Conservation (phyloP, 53 echinoderm and acorn worm genomes). For the Paracentrotus lividus region DNA sequence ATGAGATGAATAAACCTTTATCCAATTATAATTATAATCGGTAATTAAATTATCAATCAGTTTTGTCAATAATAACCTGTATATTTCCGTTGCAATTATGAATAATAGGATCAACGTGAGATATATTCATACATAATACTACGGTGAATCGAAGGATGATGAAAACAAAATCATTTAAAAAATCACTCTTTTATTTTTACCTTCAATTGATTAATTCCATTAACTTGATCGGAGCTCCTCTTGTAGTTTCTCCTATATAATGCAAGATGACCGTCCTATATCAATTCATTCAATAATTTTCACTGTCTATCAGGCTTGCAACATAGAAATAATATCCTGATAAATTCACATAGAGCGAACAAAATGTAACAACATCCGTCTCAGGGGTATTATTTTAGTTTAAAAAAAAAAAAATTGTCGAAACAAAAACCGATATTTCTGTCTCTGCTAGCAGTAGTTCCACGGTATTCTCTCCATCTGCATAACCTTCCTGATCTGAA, state of each 20-base stretch:
- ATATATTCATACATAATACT: too few relatives aligned
- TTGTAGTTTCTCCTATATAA: too few relatives aligned
- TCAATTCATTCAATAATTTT: not conserved
- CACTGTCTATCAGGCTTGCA: not conserved
- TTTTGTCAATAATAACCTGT: too few relatives aligned
- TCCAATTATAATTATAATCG: too few relatives aligned
- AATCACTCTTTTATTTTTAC: not conserved
- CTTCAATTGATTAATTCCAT: slow-evolving; percentile 15
- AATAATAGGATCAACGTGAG: too few relatives aligned
- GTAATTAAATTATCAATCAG: too few relatives aligned
- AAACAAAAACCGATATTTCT: too few relatives aligned
- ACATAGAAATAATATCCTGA: not conserved
- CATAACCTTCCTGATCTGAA: not conserved
- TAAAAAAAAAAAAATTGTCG: not conserved
- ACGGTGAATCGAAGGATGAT: not conserved
- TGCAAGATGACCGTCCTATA: not conserved
- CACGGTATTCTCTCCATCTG: not conserved
- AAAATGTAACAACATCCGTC: too few relatives aligned
- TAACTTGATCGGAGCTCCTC: not conserved
- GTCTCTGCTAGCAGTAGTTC: not conserved
- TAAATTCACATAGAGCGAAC: not conserved
- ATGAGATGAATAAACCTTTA: too few relatives aligned
- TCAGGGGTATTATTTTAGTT: too few relatives aligned
- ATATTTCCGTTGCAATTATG: too few relatives aligned
- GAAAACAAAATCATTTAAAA: not conserved